These are phyloP conservation scores for Empis livida DNA, from an alignment of 2,888 invertebrate species.

Conservation along the genomic window DNA sequence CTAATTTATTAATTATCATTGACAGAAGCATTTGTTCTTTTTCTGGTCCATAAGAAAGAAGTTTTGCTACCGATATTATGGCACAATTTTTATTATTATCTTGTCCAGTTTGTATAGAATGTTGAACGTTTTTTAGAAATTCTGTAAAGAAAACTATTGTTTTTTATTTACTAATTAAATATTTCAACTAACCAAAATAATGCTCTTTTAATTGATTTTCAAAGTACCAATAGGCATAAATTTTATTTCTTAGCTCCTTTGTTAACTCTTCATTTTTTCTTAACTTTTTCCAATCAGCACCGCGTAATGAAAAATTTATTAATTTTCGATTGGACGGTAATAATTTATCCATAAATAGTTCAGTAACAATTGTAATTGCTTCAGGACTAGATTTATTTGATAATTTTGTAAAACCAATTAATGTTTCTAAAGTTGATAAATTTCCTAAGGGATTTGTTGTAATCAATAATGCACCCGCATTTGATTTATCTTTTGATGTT, in stretches of 20 bases:
- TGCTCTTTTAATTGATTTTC: constrained; percentile 75
- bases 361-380: constrained; percentile 25
- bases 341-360: constrained; percentile 30
- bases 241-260: constrained; percentile 48
- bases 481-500: constrained; percentile 35
- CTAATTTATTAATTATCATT: constrained; percentile 85
- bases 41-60: constrained; percentile 30
- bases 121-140: constrained; percentile 31
- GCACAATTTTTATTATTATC: constrained; percentile 29
- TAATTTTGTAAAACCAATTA: constrained; percentile 29
- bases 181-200: constrained; percentile 44
- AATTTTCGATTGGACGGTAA: constrained; percentile 32
- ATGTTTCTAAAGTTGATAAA: constrained; percentile 26
- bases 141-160: constrained; percentile 20
- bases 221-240: constrained; percentile 71
- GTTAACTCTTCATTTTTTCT: constrained; percentile 28
- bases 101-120: constrained; percentile 30
- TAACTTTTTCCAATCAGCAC: constrained; percentile 30
- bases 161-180: neutral
- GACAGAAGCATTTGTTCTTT: constrained; percentile 48
- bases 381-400: constrained; percentile 33
- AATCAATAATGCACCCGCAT: constrained; percentile 33
- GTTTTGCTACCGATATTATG: constrained; percentile 26
- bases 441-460: constrained; percentile 34
- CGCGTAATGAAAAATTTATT: constrained; percentile 26